Percentiles rank a stretch among this genome's conserved stretches.
phyloP scores from a whole-genome alignment of 2,113 vertebrate species.

The Scartelaos histophorus region DNA sequence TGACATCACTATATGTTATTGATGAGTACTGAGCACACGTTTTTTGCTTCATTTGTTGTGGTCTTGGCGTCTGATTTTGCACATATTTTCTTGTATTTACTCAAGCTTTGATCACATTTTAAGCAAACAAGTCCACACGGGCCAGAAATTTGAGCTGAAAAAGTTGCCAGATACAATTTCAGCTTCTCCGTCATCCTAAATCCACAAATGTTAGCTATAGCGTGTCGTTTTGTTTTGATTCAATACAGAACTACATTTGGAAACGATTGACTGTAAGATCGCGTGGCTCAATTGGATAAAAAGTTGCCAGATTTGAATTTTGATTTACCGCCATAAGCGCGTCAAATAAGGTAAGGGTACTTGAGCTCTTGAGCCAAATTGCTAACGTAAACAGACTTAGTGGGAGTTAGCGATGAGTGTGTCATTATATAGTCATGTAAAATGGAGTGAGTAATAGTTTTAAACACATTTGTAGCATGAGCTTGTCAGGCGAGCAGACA shows the following conservation, averaged over 20 bases:
- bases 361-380: neutral
- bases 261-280: neutral
- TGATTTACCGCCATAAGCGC: constrained; percentile 16
- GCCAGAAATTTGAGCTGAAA: neutral
- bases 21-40: neutral
- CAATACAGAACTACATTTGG: neutral
- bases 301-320: constrained; percentile 11
- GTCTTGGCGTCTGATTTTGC: neutral
- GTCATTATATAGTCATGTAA: constrained; percentile 20
- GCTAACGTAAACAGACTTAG: neutral
- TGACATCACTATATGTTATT: neutral
- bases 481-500: neutral
- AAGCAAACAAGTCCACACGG: neutral
- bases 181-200: neutral
- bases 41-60: neutral
- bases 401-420: neutral
- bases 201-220: neutral
- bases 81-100: neutral
- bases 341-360: constrained; percentile 1
- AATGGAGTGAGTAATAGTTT: neutral
- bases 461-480: constrained; percentile 6
- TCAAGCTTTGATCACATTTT: constrained; percentile 5
- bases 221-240: constrained; percentile 5
- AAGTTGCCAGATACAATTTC: neutral
- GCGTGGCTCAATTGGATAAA: constrained; percentile 6